These are phyloP conservation scores for Mus minutoides DNA, from an alignment of 2,797 vertebrate species.

Conservation along the genomic window DNA sequence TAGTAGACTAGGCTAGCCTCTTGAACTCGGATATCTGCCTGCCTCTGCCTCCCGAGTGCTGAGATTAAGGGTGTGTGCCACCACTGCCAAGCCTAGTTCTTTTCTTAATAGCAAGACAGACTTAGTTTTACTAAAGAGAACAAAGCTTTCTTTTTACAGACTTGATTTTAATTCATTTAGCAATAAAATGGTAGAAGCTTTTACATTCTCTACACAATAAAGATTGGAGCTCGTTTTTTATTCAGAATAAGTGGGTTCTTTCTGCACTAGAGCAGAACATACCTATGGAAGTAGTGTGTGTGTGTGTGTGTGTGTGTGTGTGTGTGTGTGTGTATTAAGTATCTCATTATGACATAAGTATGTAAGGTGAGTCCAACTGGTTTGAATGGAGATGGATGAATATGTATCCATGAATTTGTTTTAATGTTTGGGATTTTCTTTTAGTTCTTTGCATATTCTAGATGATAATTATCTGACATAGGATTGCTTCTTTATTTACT, in stretches of 20 bases:
- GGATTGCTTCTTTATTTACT: background rate
- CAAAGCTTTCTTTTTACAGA: background rate
- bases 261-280: background rate
- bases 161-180: background rate
- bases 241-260: background rate
- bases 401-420: background rate
- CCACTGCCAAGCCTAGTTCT: too few relatives aligned
- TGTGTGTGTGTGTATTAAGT: background rate
- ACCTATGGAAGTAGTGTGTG: background rate
- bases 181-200: background rate
- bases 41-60: too few relatives aligned
- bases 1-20: too few relatives aligned
- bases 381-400: background rate
- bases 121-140: background rate
- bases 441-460: background rate
- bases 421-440: background rate
- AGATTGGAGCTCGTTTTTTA: background rate
- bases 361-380: background rate
- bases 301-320: background rate
- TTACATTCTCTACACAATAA: background rate
- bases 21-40: too few relatives aligned
- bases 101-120: background rate
- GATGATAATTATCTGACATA: background rate
- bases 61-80: too few relatives aligned
- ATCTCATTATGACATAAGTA: background rate